Base-by-base conservation (phyloP, 2,888 invertebrate genomes). In the Odontocolon sp. region DNA sequence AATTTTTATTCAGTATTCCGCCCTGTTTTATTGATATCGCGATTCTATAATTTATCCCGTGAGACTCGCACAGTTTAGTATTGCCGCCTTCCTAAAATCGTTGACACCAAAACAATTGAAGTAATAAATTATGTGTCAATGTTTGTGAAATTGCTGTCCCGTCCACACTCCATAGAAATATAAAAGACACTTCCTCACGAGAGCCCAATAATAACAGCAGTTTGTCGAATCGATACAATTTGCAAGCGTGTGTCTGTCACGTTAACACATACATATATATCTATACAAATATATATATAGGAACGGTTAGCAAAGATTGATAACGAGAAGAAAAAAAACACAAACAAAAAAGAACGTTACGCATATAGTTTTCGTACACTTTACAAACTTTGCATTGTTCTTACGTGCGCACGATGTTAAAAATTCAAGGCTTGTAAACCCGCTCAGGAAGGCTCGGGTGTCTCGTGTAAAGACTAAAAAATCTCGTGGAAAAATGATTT, bases 361-460 rank as follows among this genome's bases (percentile, higher is more conserved):
- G 66, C 45, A 64, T 52, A 54, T 78, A 76, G 28, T 69, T 69
- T 75, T 67, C 40, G 56, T 67, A 66, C 42, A 61, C 8, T 70
- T 74, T 63, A 67, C 64, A 68, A 66, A 61, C n/a, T n/a, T n/a
- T n/a, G n/a, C n/a, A n/a, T 52, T 64, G 64, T 64, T 47, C 38
- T 38, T 31, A 66, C 23, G 66, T 23, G 64, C 50, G 47, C 56
- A 47, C 61, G 31, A 71, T 47, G 54, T 21, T 31, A 40, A 52
- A 57, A 70, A 70, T 66, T 78, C 71, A 42, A 68, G 54, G 63
- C 56, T 77, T 69, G 77, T 69, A 64, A 74, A 77, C 70, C 71
- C 61, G 36, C 63, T 74, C 56, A 66, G 64, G 9, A 38, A 57
- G 21, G 52, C 47, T 64, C 54, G 36, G n/a, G 23, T 52, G 56